These are phyloP conservation scores for Dinocampus coccinellae DNA, from an alignment of 2,888 invertebrate species.

Conservation along the genomic window DNA sequence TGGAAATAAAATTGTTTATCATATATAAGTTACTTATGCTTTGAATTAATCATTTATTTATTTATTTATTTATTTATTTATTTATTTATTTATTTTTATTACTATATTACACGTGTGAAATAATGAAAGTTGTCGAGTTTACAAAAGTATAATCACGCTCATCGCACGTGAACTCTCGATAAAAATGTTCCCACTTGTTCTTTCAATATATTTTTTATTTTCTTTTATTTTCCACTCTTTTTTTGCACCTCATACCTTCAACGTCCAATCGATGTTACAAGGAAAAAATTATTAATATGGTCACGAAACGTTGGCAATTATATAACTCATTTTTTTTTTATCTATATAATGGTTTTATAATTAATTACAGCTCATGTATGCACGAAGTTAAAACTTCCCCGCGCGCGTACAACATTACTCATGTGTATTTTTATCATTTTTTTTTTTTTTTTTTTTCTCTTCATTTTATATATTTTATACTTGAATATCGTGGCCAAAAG, in stretches of 20 bases:
- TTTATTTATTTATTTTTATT: not conserved
- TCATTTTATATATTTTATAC: not conserved
- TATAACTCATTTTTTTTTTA: not conserved
- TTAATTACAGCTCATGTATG: not conserved
- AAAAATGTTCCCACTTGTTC: not conserved
- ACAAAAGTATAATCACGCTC: not conserved
- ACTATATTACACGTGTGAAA: not conserved
- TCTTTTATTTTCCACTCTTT: too few relatives aligned
- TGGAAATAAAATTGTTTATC: not conserved
- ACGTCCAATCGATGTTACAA: not conserved
- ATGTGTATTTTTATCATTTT: conserved; percentile 19
- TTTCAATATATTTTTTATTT: not conserved
- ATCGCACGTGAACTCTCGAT: not conserved
- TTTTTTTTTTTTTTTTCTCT: not conserved
- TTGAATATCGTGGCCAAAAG: not conserved
- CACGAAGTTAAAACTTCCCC: not conserved
- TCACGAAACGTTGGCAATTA: not conserved
- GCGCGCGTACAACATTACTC: conserved; percentile 8
- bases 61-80: not conserved
- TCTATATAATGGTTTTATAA: not conserved
- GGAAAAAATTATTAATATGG: not conserved
- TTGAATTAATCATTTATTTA: too few relatives aligned
- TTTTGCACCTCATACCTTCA: too few relatives aligned
- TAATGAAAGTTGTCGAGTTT: not conserved
- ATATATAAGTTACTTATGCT: too few relatives aligned